These are phyloP conservation scores for Cassiopea andromeda DNA, from an alignment of 30 jellyfish, hydroid and myxozoan species.

Conservation along the genomic window DNA sequence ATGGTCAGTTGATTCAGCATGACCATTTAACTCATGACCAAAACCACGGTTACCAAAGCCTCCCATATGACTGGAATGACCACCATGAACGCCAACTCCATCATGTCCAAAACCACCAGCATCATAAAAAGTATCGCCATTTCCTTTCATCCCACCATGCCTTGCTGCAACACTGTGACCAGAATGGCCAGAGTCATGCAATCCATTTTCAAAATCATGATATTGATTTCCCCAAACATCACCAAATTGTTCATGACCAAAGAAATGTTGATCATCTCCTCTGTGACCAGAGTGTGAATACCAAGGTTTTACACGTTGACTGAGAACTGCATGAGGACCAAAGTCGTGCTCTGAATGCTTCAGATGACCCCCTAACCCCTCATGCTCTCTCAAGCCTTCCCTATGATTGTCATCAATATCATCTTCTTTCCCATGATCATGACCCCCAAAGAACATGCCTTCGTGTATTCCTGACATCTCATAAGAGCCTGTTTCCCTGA, in stretches of 20 bases:
- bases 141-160: constrained; percentile 22
- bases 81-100: constrained; percentile 22
- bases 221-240: constrained; percentile 68
- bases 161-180: constrained; percentile 17
- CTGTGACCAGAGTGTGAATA: constrained; percentile 23
- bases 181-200: constrained; percentile 24
- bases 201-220: constrained; percentile 58
- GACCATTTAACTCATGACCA: constrained; percentile 45
- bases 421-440: constrained; percentile 47
- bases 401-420: constrained; percentile 15
- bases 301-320: constrained; percentile 69
- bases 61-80: constrained; percentile 15
- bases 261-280: constrained; percentile 18
- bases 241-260: constrained; percentile 63
- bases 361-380: constrained; percentile 36
- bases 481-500: constrained; percentile 41
- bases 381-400: constrained; percentile 39
- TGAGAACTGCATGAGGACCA: constrained; percentile 64
- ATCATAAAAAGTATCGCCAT: constrained; percentile 30
- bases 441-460: constrained; percentile 63
- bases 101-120: constrained; percentile 49
- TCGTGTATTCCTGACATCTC: constrained; percentile 39
- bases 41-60: constrained; percentile 12
- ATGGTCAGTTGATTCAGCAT: constrained; percentile 23
- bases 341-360: constrained; percentile 47